Base-by-base conservation (phyloP, 2,113 vertebrate species). In the Tychaedon coryphoeus region DNA sequence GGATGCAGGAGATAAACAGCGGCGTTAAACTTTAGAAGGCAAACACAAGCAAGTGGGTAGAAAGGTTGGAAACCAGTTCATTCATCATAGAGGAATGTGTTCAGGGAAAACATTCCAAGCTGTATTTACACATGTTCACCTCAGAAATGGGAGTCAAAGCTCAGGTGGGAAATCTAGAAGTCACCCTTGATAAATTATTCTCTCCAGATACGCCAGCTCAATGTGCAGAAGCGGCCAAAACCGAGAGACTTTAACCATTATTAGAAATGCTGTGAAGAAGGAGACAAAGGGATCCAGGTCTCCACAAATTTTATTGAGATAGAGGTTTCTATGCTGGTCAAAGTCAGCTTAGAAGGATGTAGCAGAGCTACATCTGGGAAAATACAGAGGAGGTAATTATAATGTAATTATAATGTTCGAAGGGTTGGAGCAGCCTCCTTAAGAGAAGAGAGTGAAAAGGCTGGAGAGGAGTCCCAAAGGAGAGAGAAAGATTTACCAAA, bases 151-250 rank as follows among this genome's bases (percentile, higher is more conserved):
- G 45, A 73, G 22, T 29, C 12, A 64, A 45, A 78, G 62, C 7
- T 74, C 23, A 57, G 19, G 11, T 54, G 11, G 16, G 10, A 87
- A 15, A 51, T 9, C 40, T 61, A 10, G 1, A 67, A n/a, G 26
- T 36, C 9, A 11, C 29, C 17, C 17, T 61, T 38, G 7, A 5
- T 29, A 73, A 66, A 66, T 18, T 62, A 19, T 54, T 91, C 29
- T 57, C 73, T 34, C 42, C 4, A 7, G 19, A 69, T 7, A 50
- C 34, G 19, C 6, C 25, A 56, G 9, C 33, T 12, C 34, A 78
- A 34, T 1, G 1, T 0, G 0, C 14, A 36, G 31, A 54, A 77
- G 2, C 5, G 23, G 16, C 8, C 24, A 64, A 86, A 91, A 20
- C 1, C 1, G 5, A 62, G 19, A 26, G 4, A 22, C 13, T 7